Conservation (phyloP, 2,797 vertebrate genomes). For the Paratrypauchen microcephalus region DNA sequence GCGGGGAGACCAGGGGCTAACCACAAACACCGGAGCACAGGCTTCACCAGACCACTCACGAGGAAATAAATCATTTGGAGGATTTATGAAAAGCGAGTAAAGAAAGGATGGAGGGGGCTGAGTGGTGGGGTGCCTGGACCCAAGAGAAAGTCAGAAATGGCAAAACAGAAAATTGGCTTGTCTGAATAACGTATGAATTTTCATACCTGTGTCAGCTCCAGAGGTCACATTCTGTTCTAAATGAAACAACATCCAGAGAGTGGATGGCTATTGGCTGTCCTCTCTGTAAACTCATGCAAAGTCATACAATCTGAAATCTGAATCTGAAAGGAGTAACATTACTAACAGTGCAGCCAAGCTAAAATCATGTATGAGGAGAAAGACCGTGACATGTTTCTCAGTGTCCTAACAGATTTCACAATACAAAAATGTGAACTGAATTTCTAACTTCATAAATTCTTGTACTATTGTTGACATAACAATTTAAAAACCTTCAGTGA, state of each 20-base stretch:
- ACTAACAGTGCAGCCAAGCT: neutral
- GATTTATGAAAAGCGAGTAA: constrained; percentile 54
- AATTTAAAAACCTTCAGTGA: neutral
- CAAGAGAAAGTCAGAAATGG: constrained; percentile 12
- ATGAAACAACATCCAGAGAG: constrained; percentile 10
- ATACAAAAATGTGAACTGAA: neutral
- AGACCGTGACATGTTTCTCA: neutral
- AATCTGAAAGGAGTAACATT: neutral
- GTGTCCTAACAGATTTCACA: neutral
- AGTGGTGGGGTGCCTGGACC: constrained; percentile 28
- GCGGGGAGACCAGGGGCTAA: constrained; percentile 71
- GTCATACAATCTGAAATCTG: constrained; percentile 6
- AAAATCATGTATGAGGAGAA: neutral
- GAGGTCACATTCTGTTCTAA: constrained; percentile 13
- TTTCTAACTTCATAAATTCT: neutral
- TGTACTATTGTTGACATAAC: neutral
- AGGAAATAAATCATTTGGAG: constrained; percentile 77
- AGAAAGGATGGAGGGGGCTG: constrained; percentile 11
- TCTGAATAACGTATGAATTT: constrained; percentile 11
- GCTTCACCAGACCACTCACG: constrained; percentile 72
- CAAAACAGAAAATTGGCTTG: constrained; percentile 30
- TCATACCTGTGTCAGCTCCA: constrained; percentile 21
- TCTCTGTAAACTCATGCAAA: constrained; percentile 25
- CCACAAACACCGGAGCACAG: constrained; percentile 69
- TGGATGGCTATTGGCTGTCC: constrained; percentile 6